phyloP scores from a whole-genome alignment of 1,140 invertebrate genomes.

The Hylaeus anthracinus region DNA sequence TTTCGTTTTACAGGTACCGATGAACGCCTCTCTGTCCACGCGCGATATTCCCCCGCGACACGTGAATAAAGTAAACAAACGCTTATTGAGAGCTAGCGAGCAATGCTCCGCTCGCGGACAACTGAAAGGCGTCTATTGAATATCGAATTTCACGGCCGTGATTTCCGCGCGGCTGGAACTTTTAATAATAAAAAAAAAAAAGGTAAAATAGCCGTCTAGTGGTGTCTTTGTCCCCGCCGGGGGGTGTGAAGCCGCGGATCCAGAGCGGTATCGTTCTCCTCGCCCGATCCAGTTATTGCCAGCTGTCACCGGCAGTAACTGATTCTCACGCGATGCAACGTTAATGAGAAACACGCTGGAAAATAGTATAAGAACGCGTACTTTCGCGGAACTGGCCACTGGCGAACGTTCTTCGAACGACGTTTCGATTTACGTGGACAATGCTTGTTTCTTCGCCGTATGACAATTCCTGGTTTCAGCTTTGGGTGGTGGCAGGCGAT shows the following conservation, averaged over 20 bases:
- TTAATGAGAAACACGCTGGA: slow-evolving; percentile 29
- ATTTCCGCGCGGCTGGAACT: not conserved
- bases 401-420: slow-evolving; percentile 19
- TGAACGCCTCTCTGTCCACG: not conserved
- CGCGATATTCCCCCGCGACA: not conserved
- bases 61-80: not conserved
- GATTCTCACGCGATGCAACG: slow-evolving; percentile 15
- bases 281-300: not conserved
- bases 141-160: slow-evolving; percentile 10
- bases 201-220: not conserved
- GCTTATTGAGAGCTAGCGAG: not conserved
- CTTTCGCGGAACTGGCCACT: not conserved
- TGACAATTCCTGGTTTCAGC: slow-evolving; percentile 7
- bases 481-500: not conserved
- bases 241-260: not conserved
- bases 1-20: not conserved
- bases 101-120: not conserved
- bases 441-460: slow-evolving; percentile 1
- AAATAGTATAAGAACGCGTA: slow-evolving; percentile 6
- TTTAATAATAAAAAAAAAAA: slow-evolving; percentile 2
- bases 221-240: not conserved
- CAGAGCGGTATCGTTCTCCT: not conserved
- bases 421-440: slow-evolving; percentile 33
- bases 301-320: slow-evolving; percentile 10
- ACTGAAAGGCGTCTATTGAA: not conserved